phyloP scores from a whole-genome alignment of 2,797 vertebrate genomes.

The Sebastes vulpes region DNA sequence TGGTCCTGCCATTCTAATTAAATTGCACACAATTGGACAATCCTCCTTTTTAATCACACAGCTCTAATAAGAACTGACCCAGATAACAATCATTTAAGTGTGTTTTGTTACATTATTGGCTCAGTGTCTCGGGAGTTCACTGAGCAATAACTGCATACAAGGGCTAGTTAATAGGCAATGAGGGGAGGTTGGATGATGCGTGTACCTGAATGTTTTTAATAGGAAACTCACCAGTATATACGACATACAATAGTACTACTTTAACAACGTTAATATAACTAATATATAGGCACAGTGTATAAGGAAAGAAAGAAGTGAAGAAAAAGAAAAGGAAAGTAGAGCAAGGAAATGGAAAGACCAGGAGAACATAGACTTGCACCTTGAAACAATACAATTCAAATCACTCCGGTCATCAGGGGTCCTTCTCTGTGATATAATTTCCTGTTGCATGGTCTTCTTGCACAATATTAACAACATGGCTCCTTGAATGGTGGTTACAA shows the following conservation, averaged over 20 bases:
- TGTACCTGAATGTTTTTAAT: neutral
- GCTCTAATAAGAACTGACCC: slow-evolving; percentile 60
- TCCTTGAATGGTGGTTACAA: neutral
- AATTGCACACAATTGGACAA: slow-evolving; percentile 59
- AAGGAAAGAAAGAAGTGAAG: neutral
- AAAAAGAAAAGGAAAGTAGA: neutral
- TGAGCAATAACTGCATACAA: slow-evolving; percentile 15
- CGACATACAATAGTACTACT: neutral
- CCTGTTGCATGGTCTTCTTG: neutral
- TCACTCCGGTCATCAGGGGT: neutral
- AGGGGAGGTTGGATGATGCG: neutral
- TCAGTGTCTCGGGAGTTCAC: slow-evolving; percentile 20
- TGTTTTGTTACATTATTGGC: slow-evolving; percentile 52
- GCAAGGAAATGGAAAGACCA: neutral
- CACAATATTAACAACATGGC: neutral
- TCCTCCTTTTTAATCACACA: slow-evolving; percentile 65
- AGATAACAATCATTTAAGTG: slow-evolving; percentile 52
- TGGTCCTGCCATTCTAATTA: slow-evolving; percentile 57
- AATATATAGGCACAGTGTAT: neutral
- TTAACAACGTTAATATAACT: neutral
- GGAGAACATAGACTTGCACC: neutral
- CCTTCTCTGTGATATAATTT: neutral
- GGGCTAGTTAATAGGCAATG: neutral
- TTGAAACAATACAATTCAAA: neutral
- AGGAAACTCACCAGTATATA: neutral